Percentiles rank a stretch among this genome's conserved stretches.
These are phyloP conservation scores for Cheilosia pagana DNA, from an alignment of 2,888 invertebrate species.

Conservation along the genomic window DNA sequence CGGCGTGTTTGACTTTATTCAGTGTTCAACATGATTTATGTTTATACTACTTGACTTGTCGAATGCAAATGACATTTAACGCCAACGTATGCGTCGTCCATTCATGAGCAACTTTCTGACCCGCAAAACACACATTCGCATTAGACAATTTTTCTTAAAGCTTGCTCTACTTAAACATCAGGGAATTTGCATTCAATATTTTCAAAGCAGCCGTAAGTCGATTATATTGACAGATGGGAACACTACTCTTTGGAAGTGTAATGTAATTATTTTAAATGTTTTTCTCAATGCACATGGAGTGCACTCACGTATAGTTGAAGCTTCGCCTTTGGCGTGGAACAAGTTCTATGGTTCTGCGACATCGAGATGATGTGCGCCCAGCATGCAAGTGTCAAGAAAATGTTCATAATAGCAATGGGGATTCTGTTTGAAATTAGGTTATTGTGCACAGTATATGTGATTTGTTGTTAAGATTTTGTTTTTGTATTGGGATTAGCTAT, in stretches of 20 bases:
- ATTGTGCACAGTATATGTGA: constrained; percentile 14
- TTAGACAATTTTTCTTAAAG: neutral
- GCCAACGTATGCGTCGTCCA: constrained; percentile 14
- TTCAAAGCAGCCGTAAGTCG: constrained; percentile 33
- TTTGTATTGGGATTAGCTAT: neutral
- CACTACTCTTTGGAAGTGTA: constrained; percentile 41
- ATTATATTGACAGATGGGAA: constrained; percentile 61
- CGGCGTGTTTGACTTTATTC: constrained; percentile 6
- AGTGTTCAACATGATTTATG: constrained; percentile 39
- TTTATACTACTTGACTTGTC: constrained; percentile 39
- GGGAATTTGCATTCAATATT: constrained; percentile 5
- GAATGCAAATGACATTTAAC: constrained; percentile 41
- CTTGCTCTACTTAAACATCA: neutral
- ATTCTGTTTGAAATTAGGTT: constrained; percentile 35
- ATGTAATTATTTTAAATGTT: constrained; percentile 51
- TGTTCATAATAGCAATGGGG: constrained; percentile 13
- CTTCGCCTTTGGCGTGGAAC: neutral
- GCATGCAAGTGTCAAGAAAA: constrained; percentile 37
- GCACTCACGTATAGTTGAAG: neutral
- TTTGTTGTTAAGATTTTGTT: neutral
- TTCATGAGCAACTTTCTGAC: constrained; percentile 22
- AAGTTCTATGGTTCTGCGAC: constrained; percentile 7
- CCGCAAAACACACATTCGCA: constrained; percentile 13
- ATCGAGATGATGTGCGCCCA: neutral
- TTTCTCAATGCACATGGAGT: constrained; percentile 5